Percentiles rank a stretch among this genome's conserved stretches.
These are phyloP conservation scores for Linurgus olivaceus DNA, from an alignment of 2,797 vertebrate species.

Conservation along the genomic window DNA sequence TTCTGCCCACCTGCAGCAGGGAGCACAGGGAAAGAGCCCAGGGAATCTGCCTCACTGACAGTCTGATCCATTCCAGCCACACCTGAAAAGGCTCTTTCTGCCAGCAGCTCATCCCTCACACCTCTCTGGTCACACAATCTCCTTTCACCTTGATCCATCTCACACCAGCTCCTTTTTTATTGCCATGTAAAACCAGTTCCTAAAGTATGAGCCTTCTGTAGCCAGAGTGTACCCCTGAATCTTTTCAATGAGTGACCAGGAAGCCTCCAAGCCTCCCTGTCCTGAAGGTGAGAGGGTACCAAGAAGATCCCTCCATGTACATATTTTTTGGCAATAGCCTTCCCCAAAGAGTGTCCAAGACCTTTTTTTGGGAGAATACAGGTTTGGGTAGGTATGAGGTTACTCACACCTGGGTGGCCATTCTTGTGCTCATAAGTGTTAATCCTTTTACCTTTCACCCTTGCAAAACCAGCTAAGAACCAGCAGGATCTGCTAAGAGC, in stretches of 20 bases:
- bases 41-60: fast-evolving
- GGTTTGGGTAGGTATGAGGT: not conserved
- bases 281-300: fast-evolving
- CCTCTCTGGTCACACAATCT: fast-evolving
- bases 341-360: not conserved
- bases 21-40: not conserved
- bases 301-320: not conserved
- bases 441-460: not conserved
- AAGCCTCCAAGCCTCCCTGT: not conserved
- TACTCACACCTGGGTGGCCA: not conserved
- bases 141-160: not conserved
- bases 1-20: not conserved
- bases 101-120: not conserved
- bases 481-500: not conserved
- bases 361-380: not conserved
- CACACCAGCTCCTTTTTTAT: not conserved
- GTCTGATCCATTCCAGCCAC: not conserved
- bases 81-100: not conserved
- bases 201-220: not conserved
- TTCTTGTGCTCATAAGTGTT: not conserved
- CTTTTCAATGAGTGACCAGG: not conserved
- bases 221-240: not conserved
- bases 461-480: not conserved
- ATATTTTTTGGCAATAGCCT: not conserved
- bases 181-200: not conserved